phyloP scores from a whole-genome alignment of 2,888 invertebrate species.

The Acleris emargana region DNA sequence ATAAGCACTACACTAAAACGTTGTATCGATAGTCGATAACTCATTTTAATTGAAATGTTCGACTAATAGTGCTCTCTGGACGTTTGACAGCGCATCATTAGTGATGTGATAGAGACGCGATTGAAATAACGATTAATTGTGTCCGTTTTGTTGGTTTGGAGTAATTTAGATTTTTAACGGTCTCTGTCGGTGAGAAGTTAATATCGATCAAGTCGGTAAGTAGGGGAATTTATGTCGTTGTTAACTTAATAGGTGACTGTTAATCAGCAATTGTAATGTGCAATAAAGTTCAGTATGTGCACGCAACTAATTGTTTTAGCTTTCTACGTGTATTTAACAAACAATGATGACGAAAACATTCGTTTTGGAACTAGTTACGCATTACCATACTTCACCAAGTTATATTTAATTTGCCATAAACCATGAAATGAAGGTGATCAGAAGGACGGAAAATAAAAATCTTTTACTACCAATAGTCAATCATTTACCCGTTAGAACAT shows the following conservation, averaged over 20 bases:
- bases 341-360: too few relatives aligned
- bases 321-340: too few relatives aligned
- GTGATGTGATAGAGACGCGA: constrained; percentile 61
- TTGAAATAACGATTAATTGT: constrained; percentile 59
- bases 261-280: too few relatives aligned
- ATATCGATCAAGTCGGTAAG: background rate
- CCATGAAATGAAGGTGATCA: too few relatives aligned
- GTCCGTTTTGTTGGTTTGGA: constrained; percentile 41
- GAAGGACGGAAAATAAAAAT: too few relatives aligned
- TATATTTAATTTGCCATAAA: too few relatives aligned
- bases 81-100: constrained; percentile 75
- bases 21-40: constrained; percentile 65
- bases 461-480: background rate
- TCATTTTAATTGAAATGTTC: constrained; percentile 80
- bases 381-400: too few relatives aligned
- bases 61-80: constrained; percentile 71
- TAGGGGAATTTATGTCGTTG: too few relatives aligned
- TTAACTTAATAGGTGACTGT: too few relatives aligned
- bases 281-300: too few relatives aligned
- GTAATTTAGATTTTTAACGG: constrained; percentile 31
- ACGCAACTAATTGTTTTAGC: too few relatives aligned
- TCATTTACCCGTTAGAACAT: background rate
- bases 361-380: too few relatives aligned
- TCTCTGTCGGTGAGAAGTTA: constrained; percentile 15
- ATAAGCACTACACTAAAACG: constrained; percentile 44